Evolutionary conservation across 1,140 invertebrate species (phyloP), one percentile per base, ranked within the genome.

Genomic region (Drosophila fuyamai): DNA sequence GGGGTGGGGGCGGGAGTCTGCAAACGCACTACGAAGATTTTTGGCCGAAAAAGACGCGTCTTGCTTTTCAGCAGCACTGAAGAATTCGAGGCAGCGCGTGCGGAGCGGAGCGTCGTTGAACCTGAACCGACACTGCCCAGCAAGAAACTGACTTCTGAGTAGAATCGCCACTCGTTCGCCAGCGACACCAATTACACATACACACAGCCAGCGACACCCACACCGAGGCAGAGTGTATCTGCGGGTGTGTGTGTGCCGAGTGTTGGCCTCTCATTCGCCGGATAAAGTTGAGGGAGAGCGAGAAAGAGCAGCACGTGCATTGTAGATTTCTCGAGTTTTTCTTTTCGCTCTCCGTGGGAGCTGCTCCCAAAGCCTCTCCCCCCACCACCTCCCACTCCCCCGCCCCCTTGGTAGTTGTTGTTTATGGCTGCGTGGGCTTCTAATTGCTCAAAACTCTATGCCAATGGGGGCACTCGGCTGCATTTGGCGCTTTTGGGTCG

Each of bases 391-490:
- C 57, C 47, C 58, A 59, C 38, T 59, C 60, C 60, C 35, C 36
- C 16, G 13, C 23, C 16, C 12, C 8, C 44, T 50, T 44, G 29
- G 76, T 67, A 71, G 84, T 77, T 89, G 81, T 90, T 77, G 76
- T 91, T 91, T 90, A 90, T 90, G 80, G 80, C 88, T 90, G 88
- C 88, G 88, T 90, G 88, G 88, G 88, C 78, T 90, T 90, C 88
- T 90, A 90, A 90, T 90, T 90, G 88, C 88, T 90, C 86, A 85
- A 86, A 85, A 81, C 74, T 82, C 75, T 90, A 91, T 90, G 77
- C 88, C 88, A 90, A 90, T 90, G 88, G 85, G 83, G 83, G 71
- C 73, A 84, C 84, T 89, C 79, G 76, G 83, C 79, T 88, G 83
- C 83, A 89, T 80, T 88, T 84, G 81, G 81, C 79, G 61, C 44